These are phyloP conservation scores for Strix uralensis DNA, from an alignment of 2,113 vertebrate genomes.

Conservation along the genomic window DNA sequence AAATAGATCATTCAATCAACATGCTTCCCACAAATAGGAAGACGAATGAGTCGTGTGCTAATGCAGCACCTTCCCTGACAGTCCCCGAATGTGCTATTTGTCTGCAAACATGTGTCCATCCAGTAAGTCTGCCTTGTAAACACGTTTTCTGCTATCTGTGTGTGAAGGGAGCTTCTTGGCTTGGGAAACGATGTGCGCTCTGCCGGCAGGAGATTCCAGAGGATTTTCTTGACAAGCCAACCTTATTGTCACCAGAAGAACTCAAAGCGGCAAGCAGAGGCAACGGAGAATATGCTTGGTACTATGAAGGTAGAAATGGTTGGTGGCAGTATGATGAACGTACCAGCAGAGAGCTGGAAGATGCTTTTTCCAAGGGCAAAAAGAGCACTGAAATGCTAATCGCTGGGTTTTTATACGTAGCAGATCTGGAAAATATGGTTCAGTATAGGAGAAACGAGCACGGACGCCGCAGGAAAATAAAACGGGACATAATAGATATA, in stretches of 20 bases:
- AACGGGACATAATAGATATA: conserved; percentile 91
- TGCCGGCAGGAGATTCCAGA: conserved; percentile 95
- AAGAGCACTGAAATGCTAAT: conserved; percentile 97
- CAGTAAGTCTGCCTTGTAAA: conserved; percentile 91
- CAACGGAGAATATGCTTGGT: conserved; percentile 91
- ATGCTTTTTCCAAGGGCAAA: conserved; percentile 90
- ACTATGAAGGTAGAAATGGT: conserved; percentile 95
- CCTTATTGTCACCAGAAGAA: conserved; percentile 90
- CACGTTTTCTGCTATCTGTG: conserved; percentile 98
- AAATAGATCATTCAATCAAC: conserved; percentile 84
- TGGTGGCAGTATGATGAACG: conserved; percentile 99
- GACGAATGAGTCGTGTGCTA: conserved; percentile 79
- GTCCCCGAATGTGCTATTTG: conserved; percentile 94
- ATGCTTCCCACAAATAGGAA: conserved; percentile 82
- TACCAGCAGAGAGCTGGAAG: conserved; percentile 92
- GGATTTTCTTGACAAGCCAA: conserved; percentile 94
- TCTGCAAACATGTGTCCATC: conserved; percentile 93
- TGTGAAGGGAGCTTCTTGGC: conserved; percentile 98
- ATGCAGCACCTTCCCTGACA: conserved; percentile 78
- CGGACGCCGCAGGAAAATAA: conserved; percentile 92
- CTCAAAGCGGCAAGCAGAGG: conserved; percentile 86
- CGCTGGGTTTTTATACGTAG: conserved; percentile 93
- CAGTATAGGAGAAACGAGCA: conserved; percentile 96
- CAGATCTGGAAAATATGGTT: conserved; percentile 96
- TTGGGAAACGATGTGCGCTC: conserved; percentile 93